Percentiles rank a stretch among this genome's conserved stretches.
Conservation (phyloP, 2,888 invertebrate species). For the Drosophila mayaguana region DNA sequence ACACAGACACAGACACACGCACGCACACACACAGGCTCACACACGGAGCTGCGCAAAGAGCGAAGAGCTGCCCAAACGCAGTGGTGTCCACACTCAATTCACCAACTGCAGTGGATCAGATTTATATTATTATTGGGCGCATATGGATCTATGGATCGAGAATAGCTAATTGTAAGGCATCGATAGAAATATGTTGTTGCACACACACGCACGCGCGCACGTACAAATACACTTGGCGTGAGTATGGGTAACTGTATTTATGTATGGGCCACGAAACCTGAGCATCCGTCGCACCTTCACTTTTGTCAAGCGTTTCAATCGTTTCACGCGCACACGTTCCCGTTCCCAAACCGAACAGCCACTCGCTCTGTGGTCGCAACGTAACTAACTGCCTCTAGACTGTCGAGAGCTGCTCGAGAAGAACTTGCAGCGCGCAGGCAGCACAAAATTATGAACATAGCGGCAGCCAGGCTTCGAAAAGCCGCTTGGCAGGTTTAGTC, state of each 20-base stretch:
- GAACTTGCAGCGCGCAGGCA: slow-evolving; percentile 42
- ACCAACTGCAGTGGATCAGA: slow-evolving; percentile 36
- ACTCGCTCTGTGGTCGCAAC: slow-evolving; percentile 84
- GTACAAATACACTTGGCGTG: slow-evolving; percentile 11
- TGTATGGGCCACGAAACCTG: slow-evolving; percentile 52
- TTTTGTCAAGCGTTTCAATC: slow-evolving; percentile 60
- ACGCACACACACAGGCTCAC: slow-evolving; percentile 12
- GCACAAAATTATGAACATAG: slow-evolving; percentile 66
- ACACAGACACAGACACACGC: slow-evolving; percentile 25
- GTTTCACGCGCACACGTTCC: slow-evolving; percentile 50
- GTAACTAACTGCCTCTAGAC: slow-evolving; percentile 84
- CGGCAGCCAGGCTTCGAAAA: slow-evolving; percentile 67
- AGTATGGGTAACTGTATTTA: slow-evolving; percentile 40
- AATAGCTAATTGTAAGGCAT: slow-evolving; percentile 23
- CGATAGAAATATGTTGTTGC: slow-evolving; percentile 24
- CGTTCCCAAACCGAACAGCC: slow-evolving; percentile 48
- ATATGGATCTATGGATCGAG: slow-evolving; percentile 6
- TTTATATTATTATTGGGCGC: slow-evolving; percentile 16
- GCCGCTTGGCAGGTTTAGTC: slow-evolving; percentile 76
- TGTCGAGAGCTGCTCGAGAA: slow-evolving; percentile 36
- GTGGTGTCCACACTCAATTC: slow-evolving; percentile 36
- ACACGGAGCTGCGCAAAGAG: slow-evolving; percentile 17
- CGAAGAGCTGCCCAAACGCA: slow-evolving; percentile 43
- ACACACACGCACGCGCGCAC: slow-evolving; percentile 11
- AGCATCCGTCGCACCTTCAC: slow-evolving; percentile 73